phyloP scores from a whole-genome alignment of 2,888 invertebrate genomes.

The Oxycera nigricornis region DNA sequence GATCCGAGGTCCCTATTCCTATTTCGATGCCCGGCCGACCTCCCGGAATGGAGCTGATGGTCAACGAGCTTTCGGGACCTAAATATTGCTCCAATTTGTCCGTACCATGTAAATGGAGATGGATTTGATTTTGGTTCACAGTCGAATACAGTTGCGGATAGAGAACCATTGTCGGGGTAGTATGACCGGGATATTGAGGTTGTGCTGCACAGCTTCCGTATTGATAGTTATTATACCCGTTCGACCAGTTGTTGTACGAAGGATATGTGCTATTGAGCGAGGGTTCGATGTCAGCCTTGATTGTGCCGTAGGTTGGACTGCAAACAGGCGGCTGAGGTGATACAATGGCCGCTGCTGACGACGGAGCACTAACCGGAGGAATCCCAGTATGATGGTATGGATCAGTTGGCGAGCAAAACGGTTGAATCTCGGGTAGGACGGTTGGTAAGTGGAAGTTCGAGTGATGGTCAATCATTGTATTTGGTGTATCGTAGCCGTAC shows the following conservation, averaged over 20 bases:
- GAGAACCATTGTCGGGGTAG: constrained; percentile 72
- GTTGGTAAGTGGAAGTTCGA: constrained; percentile 66
- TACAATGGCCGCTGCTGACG: constrained; percentile 51
- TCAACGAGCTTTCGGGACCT: constrained; percentile 65
- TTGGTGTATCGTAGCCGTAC: constrained; percentile 63
- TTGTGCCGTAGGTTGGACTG: constrained; percentile 53
- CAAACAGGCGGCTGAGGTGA: constrained; percentile 53
- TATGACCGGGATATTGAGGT: constrained; percentile 55
- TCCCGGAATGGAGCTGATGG: constrained; percentile 65
- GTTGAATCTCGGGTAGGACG: constrained; percentile 68
- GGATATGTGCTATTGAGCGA: constrained; percentile 54
- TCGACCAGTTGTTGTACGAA: constrained; percentile 62
- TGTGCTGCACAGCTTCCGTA: constrained; percentile 65
- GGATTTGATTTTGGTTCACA: constrained; percentile 87
- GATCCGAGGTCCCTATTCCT: constrained; percentile 59
- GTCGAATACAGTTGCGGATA: constrained; percentile 82
- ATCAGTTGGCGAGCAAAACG: constrained; percentile 63
- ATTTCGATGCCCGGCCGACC: constrained; percentile 65
- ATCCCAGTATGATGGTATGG: constrained; percentile 56
- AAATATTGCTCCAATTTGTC: constrained; percentile 73
- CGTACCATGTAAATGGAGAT: constrained; percentile 76
- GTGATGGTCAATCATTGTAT: constrained; percentile 60
- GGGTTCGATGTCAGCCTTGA: constrained; percentile 57
- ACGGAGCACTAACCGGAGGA: constrained; percentile 53
- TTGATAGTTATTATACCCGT: constrained; percentile 76